A percentile compares a stretch with the other conserved stretches of the same genome.
phyloP scores from a whole-genome alignment of 2,888 invertebrate genomes.

The Ochropacha duplaris region DNA sequence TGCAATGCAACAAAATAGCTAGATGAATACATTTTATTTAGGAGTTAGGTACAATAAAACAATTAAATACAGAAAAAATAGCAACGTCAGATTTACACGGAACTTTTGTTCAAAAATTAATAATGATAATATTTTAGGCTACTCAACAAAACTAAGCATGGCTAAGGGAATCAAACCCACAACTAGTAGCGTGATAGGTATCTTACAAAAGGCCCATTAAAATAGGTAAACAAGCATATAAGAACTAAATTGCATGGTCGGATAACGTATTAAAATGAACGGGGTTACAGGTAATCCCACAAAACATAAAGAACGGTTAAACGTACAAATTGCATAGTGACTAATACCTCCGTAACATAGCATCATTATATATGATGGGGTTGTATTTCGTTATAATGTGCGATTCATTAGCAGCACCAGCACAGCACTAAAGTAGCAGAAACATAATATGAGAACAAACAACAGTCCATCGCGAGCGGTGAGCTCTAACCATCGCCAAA shows the following conservation, averaged over 20 bases:
- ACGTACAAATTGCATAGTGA: background rate
- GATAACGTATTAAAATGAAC: background rate
- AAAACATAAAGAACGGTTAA: background rate
- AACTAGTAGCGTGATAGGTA: no score
- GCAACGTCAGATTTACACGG: no score
- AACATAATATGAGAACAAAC: conserved; percentile 37
- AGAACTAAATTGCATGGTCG: background rate
- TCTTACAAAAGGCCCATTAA: no score
- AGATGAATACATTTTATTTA: no score
- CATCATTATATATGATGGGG: conserved; percentile 4
- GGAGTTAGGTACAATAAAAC: no score
- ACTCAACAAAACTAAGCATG: no score
- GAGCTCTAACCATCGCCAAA: conserved; percentile 26
- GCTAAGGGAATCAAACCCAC: no score
- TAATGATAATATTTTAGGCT: no score
- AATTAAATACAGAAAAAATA: no score
- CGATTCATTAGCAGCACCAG: conserved; percentile 30
- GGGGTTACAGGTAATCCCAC: background rate
- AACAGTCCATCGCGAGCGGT: conserved; percentile 35
- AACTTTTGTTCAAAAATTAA: no score
- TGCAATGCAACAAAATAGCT: no score
- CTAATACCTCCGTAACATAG: background rate
- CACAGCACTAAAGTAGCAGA: conserved; percentile 16
- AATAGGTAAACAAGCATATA: background rate
- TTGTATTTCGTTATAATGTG: conserved; percentile 17